Evolutionary conservation across 2,113 vertebrate species (phyloP), one percentile per base, ranked within the genome.

Genomic region (Pseudopodoces humilis): DNA sequence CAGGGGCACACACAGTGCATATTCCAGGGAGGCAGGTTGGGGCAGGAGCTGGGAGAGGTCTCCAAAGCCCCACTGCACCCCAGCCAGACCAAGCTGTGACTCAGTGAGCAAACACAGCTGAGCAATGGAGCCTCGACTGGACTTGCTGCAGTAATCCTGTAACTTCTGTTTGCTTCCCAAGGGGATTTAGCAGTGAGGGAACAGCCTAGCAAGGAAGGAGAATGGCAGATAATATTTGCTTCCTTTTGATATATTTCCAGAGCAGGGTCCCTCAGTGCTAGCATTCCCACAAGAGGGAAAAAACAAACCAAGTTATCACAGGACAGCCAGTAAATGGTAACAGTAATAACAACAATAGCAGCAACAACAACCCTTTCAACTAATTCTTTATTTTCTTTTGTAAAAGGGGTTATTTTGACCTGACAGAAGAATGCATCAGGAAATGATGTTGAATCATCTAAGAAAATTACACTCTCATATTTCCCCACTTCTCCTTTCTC

Each of bases 1-100:
- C 10, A 5, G 62, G 74, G 86, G 62, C 58, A 88, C 74, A 39
- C 35, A 39, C 49, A 69, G 59, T 0, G 4, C 50, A 11, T 85
- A 19, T 76, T 92, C 80, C 53, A 68, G 35, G 65, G 77, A 85
- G 55, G 69, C 95, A 97, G 77, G 96, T 67, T 18, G 14, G 56
- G 86, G 83, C 95, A 96, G 77, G 94, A 93, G 52, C 67, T 87
- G 92, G 92, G 92, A 95, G 55, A 86, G 71, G 47, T 79, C 78
- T 65, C 70, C 68, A 28, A 35, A 83, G 46, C 44, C 39, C 28
- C 37, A 63, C 20, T 0, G 5, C 50, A 79, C 64, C 72, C 69
- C 50, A 72, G 64, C 13, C 87, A 92, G 92, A 59, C 71, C 43
- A n/a, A 86, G 68, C 39, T 1, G 0, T 96, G 95, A 96, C 56